Evolutionary conservation across 30 jellyfish, hydroid and myxozoan genomes (phyloP), one percentile per base, ranked within the genome.

Genomic region (Sanderia malayensis): DNA sequence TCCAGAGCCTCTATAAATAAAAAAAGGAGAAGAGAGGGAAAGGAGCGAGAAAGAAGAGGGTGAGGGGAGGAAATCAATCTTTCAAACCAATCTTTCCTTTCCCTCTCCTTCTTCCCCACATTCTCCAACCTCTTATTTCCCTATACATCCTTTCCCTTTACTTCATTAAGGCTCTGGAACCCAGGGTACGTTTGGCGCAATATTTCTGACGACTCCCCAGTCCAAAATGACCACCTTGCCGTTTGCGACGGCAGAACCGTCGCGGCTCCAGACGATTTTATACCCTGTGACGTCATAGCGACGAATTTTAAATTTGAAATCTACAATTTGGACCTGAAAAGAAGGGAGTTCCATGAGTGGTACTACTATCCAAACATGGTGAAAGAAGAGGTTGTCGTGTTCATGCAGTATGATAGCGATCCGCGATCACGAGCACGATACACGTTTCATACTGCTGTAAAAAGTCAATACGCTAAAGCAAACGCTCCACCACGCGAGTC

Each of bases 401-500:
- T 75, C 53, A 75, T 60, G 77, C 87, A 75, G 68, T 75, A 65
- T 44, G 87, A 75, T 23, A 60, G 79, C 61, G 55, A 75, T 45
- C 25, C 87, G 18, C 8, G 70, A 44, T 27, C 76, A n/a, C 46
- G 47, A 15, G 55, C 87, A 41, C 8, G 87, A 26, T 75, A 60
- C 61, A 44, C 79, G 22, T 75, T 75, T 34, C 87, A 75, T 22
- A 60, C 87, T 0, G 37, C 87, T 1, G 22, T 75, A 31, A 57
- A 30, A 29, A 65, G 70, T 58, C 87, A 78, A n/a, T 4, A 59
- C 44, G 79, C 87, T 22, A 44, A 68, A 8, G 60, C 55, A 33
- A 65, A 46, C 23, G 70, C 87, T 1, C 79, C 79, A 6, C 77
- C 87, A 19, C 76, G 87, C 31, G 71, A 75, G 44, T 75, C 87